Evolutionary conservation across 2,797 vertebrate species (phyloP), one percentile per base, ranked within the genome.

Genomic region (Arremon aurantiirostris): DNA sequence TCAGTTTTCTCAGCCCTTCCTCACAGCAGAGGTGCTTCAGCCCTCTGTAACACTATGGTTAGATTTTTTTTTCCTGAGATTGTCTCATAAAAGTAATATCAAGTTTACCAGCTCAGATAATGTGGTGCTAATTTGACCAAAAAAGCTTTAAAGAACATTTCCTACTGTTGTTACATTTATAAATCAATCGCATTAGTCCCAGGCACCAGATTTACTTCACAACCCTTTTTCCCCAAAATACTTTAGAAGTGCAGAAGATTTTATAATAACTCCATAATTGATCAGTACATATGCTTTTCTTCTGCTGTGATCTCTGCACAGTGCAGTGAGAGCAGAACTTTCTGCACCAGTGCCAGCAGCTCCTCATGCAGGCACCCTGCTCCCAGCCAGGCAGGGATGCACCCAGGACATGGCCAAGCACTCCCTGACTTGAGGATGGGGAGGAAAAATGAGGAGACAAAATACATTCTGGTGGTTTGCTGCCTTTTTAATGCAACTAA

Each of bases 71-170:
- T 57, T 18, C 59, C 52, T 55, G 63, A 76, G 41, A 78, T 21
- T 44, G n/a, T 21, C 56, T 90, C 52, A 49, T 26, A 70, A 81
- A 78, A 1, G 1, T 24, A 73, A 0, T 30, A 71, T 18, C 21
- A 34, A 17, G 26, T 55, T 82, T 23, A 70, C n/a, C 52, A 65
- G 2, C 81, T 60, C 16, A 5, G 47, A 56, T 49, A 76, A 88
- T 52, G 28, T 52, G 28, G 50, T 41, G 79, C 28, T 69, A 68
- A 75, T 60, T 79, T 46, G 63, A 88, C 53, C 61, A 37, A 83
- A 94, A 88, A 93, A 61, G 64, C 60, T 70, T 80, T 46, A 71
- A 91, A 82, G 86, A 95, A 73, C 41, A 69, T 59, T 87, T 80
- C 30, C 65, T 41, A 80, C 27, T 41, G 28, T 28, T 0, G 0